A percentile compares a stretch with the other conserved stretches of the same genome.
phyloP scores from a whole-genome alignment of 2,888 invertebrate genomes.

The Drosophila barbarae region DNA sequence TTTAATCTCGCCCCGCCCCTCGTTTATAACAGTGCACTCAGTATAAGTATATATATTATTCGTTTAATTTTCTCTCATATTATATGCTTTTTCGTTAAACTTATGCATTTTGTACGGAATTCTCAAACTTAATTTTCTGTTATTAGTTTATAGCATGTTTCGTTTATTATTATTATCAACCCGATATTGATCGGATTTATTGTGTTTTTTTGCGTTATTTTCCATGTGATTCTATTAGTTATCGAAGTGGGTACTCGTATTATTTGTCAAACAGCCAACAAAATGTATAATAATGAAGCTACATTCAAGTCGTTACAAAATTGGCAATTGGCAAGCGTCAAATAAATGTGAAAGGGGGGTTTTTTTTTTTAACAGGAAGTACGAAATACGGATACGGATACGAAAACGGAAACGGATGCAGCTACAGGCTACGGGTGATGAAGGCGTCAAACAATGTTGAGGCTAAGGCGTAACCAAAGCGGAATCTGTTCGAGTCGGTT shows the following conservation, averaged over 20 bases:
- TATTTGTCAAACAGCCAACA: constrained; percentile 75
- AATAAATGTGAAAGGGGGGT: constrained; percentile 26
- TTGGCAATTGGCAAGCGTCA: constrained; percentile 61
- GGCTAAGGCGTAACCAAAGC: constrained; percentile 22
- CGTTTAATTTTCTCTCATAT: constrained; percentile 40
- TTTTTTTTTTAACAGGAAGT: background rate
- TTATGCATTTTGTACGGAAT: constrained; percentile 74
- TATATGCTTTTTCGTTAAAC: constrained; percentile 45
- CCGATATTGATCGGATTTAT: constrained; percentile 7
- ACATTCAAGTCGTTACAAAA: constrained; percentile 55
- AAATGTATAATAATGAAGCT: constrained; percentile 70
- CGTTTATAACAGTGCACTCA: constrained; percentile 80
- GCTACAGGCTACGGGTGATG: constrained; percentile 15
- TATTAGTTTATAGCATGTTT: constrained; percentile 61
- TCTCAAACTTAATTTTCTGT: constrained; percentile 78
- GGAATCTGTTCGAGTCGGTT: constrained; percentile 31
- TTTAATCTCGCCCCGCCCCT: constrained; percentile 80
- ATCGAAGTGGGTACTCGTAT: constrained; percentile 51
- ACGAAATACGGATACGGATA: constrained; percentile 15
- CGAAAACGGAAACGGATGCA: constrained; percentile 12
- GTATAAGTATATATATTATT: constrained; percentile 62
- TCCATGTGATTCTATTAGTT: constrained; percentile 41
- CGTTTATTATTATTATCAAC: constrained; percentile 44
- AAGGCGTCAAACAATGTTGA: constrained; percentile 20
- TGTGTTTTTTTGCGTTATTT: constrained; percentile 34